Evolutionary conservation across 2,888 invertebrate genomes (phyloP).

Genomic region (Stegana nigrithorax): DNA sequence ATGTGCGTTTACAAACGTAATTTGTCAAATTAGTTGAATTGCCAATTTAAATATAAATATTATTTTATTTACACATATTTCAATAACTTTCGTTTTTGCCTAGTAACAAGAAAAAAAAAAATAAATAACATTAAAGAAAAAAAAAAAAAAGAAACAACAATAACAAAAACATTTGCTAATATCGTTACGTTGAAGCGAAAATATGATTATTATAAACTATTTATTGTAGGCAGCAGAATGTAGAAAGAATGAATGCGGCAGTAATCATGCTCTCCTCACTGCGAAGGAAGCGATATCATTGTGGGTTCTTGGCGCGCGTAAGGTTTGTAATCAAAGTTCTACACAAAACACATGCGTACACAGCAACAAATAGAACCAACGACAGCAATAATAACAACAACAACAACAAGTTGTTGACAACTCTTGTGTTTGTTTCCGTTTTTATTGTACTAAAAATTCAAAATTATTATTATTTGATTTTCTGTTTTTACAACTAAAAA

Average conservation of each 20-base stretch:
- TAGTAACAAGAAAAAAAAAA: constrained; percentile 31
- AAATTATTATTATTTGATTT: constrained; percentile 25
- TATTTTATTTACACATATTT: not conserved
- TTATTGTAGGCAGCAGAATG: constrained; percentile 69
- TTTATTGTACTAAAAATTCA: constrained; percentile 5
- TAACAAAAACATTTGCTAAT: too few species aligned
- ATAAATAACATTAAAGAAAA: constrained; percentile 41
- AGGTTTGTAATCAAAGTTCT: constrained; percentile 73
- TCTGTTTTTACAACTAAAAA: constrained; percentile 4
- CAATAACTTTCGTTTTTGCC: constrained; percentile 28
- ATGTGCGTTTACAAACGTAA: not conserved
- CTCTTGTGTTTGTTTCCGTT: not conserved
- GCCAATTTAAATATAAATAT: too few species aligned
- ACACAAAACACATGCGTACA: not conserved
- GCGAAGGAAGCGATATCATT: constrained; percentile 94
- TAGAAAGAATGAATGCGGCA: constrained; percentile 70
- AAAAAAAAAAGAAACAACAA: constrained; percentile 31
- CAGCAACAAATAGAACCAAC: not conserved
- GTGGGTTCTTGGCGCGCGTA: constrained; percentile 93
- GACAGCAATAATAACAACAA: not conserved
- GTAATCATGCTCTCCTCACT: constrained; percentile 87
- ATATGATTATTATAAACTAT: constrained; percentile 39
- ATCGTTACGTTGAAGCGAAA: not conserved
- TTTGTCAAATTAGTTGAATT: not conserved
- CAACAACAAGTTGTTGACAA: too few species aligned